Evolutionary conservation across 2,797 vertebrate species (phyloP), one percentile per base, ranked within the genome.

Genomic region (Buceros bicornis): DNA sequence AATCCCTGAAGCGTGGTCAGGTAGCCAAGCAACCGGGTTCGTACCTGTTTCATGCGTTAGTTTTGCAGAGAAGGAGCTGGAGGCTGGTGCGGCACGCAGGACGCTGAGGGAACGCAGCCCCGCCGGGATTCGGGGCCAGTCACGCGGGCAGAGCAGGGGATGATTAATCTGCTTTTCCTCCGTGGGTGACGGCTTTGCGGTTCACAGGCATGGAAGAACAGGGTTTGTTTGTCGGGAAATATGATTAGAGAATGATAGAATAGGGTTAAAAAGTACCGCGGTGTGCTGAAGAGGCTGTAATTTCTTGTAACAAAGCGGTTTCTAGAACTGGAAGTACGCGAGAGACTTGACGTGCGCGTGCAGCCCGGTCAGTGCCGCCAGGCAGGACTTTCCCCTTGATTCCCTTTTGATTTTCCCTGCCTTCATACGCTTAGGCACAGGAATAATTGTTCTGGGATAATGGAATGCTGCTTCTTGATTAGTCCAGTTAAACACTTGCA

Each of bases 171-270:
- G 17, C 37, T 87, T 58, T 82, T 92, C 76, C 37, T 24, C 29
- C 88, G 5, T 84, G 74, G 82, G 62, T 64, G 82, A 84, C 92
- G 89, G 57, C 86, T 95, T 95, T 85, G 83, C 20, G 35, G 53
- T 76, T 93, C 66, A 58, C 16, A 60, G 61, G 82, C 89, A 56
- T 60, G 13, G 79, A 95, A 82, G 91, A 82, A 31, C n/a, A 33
- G 25, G 24, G 50, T 74, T 54, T 40, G 19, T 69, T 65, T 80
- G 37, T 94, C 73, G 83, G 31, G 43, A 94, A 92, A 54, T 60
- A 51, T 6, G 6, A 73, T 77, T 56, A 35, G 54, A 89, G 74
- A 89, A 57, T 60, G 21, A 29, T 35, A 66, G 64, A 73, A 56
- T 66, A 82, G 0, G 4, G 28, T 58, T 42, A 16, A 28, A 89